phyloP scores from a whole-genome alignment of 2,113 vertebrate genomes.

The Mirza zaza region DNA sequence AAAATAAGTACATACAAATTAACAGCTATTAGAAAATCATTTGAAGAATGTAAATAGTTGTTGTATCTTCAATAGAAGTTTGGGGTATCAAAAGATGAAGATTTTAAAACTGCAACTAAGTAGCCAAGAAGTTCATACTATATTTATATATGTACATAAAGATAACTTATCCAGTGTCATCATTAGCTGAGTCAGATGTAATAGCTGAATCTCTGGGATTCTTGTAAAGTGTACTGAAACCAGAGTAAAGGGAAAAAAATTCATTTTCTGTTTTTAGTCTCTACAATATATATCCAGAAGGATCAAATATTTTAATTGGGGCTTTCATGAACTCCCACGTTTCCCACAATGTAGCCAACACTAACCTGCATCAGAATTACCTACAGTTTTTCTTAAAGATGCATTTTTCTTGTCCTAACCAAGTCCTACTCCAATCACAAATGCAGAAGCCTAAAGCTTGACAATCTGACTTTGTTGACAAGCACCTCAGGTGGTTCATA shows the following conservation, averaged over 20 bases:
- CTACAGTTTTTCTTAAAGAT: neutral
- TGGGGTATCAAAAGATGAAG: neutral
- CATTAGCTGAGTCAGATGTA: neutral
- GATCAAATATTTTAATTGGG: neutral
- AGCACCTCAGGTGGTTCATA: neutral
- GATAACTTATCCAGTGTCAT: neutral
- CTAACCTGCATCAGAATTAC: neutral
- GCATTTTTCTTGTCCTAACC: neutral
- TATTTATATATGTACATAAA: neutral
- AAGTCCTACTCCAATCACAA: neutral
- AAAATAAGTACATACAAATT: neutral
- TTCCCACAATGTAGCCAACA: constrained; percentile 33
- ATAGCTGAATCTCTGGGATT: neutral
- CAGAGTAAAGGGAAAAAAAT: neutral
- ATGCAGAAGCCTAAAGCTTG: neutral
- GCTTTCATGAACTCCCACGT: neutral
- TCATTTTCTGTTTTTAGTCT: neutral
- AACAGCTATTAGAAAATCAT: neutral
- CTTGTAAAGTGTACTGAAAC: neutral
- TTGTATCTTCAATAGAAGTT: neutral
- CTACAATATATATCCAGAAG: neutral
- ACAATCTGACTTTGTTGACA: neutral
- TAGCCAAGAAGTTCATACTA: neutral
- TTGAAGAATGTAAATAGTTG: neutral
- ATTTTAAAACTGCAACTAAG: neutral